Evolutionary conservation across 2,888 invertebrate species (phyloP), one percentile per base, ranked within the genome.

Genomic region (Parnassius smintheus): DNA sequence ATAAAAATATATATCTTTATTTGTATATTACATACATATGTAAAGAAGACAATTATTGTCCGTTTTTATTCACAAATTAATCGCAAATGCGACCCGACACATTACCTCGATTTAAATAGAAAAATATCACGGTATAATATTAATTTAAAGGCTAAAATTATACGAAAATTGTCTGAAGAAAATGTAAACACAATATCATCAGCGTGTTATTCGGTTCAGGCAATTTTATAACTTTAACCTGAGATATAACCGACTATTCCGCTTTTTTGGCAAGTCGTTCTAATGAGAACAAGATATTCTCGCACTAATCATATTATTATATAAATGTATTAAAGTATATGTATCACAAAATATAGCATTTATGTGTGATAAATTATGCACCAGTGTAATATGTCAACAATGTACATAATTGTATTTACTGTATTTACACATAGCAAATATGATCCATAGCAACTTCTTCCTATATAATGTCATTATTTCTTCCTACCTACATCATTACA

Each of bases 1-100:
- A 57, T 60, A 61, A 64, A 64, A 64, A 64, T 64, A 58, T 25
- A 64, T 64, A 58, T 25, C 9, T 55, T 58, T 62, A 13, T 48
- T 48, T 18, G 35, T 59, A 13, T 59, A 53, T 13, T 46, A 58
- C 35, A 61, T 55, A 50, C 44, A 48, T 25, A 44, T 25, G 10
- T 55, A 11, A 52, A 25, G 62, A 54, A 63, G 63, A 59, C 59
- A 51, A 49, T 60, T 54, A 63, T 63, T 63, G 55, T 63, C 61
- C 55, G 56, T 55, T 61, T 42, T 46, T 51, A n/a, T 45, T 58
- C 50, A 51, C 12, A 25, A 51, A 51, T n/a, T 48, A 48, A 48
- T 48, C n/a, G 13, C 11, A n/a, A n/a, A n/a, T 48, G 8, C 48
- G 7, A 9, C 10, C 12, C 46, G 46, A n/a, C 46, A 12, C 46